These are phyloP conservation scores for Loriculus beryllinus DNA, from an alignment of 2,797 vertebrate species.

Conservation along the genomic window DNA sequence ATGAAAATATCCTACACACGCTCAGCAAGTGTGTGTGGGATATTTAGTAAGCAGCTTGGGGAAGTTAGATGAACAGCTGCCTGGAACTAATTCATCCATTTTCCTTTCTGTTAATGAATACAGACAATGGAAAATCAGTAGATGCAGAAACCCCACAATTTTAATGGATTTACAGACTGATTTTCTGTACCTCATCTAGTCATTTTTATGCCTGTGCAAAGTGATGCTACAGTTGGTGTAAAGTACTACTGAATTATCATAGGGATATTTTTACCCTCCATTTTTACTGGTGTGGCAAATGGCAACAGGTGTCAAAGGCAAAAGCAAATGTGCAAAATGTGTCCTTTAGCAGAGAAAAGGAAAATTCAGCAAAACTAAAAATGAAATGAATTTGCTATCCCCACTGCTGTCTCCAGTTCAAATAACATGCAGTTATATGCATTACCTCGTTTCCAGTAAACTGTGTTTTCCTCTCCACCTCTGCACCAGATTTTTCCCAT, in stretches of 20 bases:
- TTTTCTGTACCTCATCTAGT: constrained; percentile 45
- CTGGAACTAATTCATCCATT: constrained; percentile 46
- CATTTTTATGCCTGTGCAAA: constrained; percentile 22
- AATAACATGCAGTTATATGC: background rate
- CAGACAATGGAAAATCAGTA: constrained; percentile 61
- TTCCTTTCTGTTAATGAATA: constrained; percentile 34
- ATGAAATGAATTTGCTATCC: background rate
- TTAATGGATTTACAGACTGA: constrained; percentile 33
- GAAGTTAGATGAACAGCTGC: constrained; percentile 47
- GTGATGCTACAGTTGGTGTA: constrained; percentile 1
- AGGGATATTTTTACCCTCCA: constrained; percentile 31
- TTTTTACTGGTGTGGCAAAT: background rate
- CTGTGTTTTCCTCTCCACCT: accelerated
- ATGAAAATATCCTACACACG: constrained; percentile 32
- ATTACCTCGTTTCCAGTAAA: background rate
- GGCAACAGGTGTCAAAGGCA: constrained; percentile 31
- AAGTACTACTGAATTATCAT: background rate
- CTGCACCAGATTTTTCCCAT: background rate
- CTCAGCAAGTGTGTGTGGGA: background rate
- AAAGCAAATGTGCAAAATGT: background rate
- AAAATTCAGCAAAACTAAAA: background rate
- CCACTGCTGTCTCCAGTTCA: background rate
- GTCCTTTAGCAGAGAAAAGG: background rate
- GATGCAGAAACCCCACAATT: constrained; percentile 21
- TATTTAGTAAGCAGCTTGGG: background rate